Evolutionary conservation across 30 jellyfish, hydroid and myxozoan species (phyloP), one percentile per base, ranked within the genome.

Genomic region (Turritopsis rubra): DNA sequence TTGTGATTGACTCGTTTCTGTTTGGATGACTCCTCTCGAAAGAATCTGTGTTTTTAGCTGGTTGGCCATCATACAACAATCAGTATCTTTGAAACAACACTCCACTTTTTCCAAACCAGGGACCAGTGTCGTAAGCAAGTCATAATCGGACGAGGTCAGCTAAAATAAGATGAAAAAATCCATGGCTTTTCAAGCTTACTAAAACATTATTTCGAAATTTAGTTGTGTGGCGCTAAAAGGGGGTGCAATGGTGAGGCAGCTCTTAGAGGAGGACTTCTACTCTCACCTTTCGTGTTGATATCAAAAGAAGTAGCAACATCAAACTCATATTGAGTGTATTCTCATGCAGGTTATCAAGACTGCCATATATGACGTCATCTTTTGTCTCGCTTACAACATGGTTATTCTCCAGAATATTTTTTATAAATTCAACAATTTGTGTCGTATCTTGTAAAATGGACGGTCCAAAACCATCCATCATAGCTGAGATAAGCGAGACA

Each of bases 401-500:
- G 25, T 26, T 30, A 13, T n/a, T 24, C 13, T 74, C 54, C 0
- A 91, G 70, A 16, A 81, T 60, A 8, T 71, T 52, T 65, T 78
- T 84, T 16, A 91, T 76, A 66, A 91, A 91, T 22, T 83, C 31
- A 52, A 84, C 79, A 20, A 83, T 83, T 52, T 86, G 91, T 23
- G 73, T 25, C 53, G 89, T 84, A 28, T 91, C 85, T 53, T 91
- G 53, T 66, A 87, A 52, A 26, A 91, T 86, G 21, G 73, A 28
- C 53, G 79, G 81, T 1, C 94, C 97, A 75, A 78, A 88, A 1
- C 79, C 66, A 30, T 91, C 97, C 75, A 93, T 72, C 80, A 91
- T 79, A 20, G 97, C 96, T 7, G 97, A 83, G 29, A 83, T 70
- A 85, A 84, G 70, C 60, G 91, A 71, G 89, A 87, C 88, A 30